Evolutionary conservation across 1,140 invertebrate genomes (phyloP).

Genomic region (Atta texana): DNA sequence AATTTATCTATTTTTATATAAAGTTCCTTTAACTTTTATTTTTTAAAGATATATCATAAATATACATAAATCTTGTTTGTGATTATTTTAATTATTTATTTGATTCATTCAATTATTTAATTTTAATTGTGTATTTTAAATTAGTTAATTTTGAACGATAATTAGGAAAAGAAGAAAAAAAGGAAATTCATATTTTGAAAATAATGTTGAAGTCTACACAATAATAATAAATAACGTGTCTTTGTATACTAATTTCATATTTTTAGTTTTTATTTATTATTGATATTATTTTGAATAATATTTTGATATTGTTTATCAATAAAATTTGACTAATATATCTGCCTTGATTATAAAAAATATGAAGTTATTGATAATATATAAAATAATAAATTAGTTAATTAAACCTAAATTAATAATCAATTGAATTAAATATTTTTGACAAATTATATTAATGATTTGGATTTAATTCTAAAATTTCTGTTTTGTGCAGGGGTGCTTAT

Average conservation of each 20-base stretch:
- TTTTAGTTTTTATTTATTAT: background rate
- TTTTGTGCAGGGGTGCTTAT: slow-evolving; percentile 82
- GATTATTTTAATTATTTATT: background rate
- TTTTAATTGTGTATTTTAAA: background rate
- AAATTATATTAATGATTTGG: background rate
- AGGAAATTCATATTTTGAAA: background rate
- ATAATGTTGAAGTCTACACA: background rate
- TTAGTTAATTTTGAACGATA: background rate
- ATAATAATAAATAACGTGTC: background rate
- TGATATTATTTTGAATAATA: too few species aligned
- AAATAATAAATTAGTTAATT: background rate
- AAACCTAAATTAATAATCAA: background rate
- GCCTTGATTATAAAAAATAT: background rate
- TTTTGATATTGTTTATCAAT: background rate
- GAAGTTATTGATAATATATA: background rate
- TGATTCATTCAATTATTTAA: background rate
- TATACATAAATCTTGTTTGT: background rate
- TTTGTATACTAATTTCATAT: background rate
- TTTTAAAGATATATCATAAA: background rate
- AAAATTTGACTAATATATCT: background rate
- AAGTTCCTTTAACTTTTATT: background rate
- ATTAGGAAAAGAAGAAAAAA: background rate
- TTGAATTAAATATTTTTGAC: background rate
- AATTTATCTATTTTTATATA: background rate
- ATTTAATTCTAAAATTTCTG: slow-evolving; percentile 23